These are phyloP conservation scores for Copidosoma aretas DNA, from an alignment of 2,888 invertebrate genomes.

Conservation along the genomic window DNA sequence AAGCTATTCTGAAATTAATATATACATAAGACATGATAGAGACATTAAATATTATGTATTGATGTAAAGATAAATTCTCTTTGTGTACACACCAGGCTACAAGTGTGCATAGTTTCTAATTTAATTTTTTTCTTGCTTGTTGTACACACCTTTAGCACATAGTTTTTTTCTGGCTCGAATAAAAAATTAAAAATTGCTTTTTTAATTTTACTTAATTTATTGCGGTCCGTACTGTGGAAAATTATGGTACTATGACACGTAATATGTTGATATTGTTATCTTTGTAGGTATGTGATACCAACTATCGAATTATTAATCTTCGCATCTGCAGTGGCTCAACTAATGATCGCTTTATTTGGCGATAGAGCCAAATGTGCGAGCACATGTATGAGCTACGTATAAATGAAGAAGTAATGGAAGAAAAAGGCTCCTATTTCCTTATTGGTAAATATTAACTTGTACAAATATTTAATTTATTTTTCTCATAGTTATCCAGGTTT, in stretches of 20 bases:
- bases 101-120: too few species aligned
- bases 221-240: too few species aligned
- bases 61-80: too few species aligned
- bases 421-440: not conserved
- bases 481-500: not conserved
- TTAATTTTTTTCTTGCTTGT: too few species aligned
- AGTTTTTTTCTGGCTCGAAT: too few species aligned
- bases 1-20: not conserved
- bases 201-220: not conserved
- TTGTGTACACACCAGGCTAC: too few species aligned
- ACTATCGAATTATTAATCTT: conserved; percentile 3
- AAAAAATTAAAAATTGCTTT: not conserved
- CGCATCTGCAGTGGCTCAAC: not conserved
- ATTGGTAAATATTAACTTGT: not conserved
- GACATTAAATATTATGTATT: too few species aligned
- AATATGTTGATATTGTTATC: too few species aligned
- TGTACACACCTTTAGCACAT: too few species aligned
- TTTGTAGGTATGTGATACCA: not conserved
- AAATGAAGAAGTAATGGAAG: not conserved
- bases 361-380: not conserved
- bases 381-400: not conserved
- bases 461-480: not conserved
- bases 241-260: too few species aligned
- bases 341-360: not conserved
- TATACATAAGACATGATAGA: not conserved